phyloP scores from a whole-genome alignment of 2,888 invertebrate species.

The Lysandra coridon region DNA sequence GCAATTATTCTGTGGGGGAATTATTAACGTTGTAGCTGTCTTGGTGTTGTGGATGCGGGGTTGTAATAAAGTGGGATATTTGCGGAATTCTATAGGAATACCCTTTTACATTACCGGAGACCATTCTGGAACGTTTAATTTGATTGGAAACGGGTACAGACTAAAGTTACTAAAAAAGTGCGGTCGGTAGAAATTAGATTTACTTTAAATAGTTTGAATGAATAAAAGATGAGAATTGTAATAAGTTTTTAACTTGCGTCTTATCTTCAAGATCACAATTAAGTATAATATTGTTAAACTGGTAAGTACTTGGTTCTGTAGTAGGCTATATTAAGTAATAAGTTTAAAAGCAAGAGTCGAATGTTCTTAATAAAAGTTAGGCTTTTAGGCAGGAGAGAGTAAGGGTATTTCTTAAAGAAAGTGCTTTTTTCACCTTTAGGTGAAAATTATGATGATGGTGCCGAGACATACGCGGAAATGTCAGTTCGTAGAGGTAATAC shows the following conservation, averaged over 20 bases:
- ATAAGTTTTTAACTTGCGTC: background rate
- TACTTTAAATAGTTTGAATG: background rate
- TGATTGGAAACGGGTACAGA: constrained; percentile 16
- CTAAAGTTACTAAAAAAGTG: background rate
- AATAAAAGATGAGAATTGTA: background rate
- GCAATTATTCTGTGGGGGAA: background rate
- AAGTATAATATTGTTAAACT: too few relatives aligned
- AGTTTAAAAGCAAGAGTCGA: too few relatives aligned
- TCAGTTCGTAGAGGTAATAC: background rate
- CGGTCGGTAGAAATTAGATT: background rate
- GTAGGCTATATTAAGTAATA: too few relatives aligned
- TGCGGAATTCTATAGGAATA: constrained; percentile 15
- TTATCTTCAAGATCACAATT: background rate
- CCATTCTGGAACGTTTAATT: constrained; percentile 20
- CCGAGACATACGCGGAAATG: background rate
- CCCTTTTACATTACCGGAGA: constrained; percentile 15
- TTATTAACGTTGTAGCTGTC: constrained; percentile 13
- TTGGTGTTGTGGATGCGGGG: background rate
- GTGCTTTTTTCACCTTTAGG: too few relatives aligned
- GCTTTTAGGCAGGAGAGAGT: too few relatives aligned
- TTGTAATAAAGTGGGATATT: constrained; percentile 20
- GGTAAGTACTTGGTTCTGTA: too few relatives aligned
- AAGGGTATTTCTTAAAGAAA: too few relatives aligned
- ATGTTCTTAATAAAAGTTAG: too few relatives aligned
- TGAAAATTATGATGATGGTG: too few relatives aligned